Evolutionary conservation across 1,140 invertebrate genomes (phyloP), one percentile per base, ranked within the genome.

Genomic region (Cyclargus thomasi): DNA sequence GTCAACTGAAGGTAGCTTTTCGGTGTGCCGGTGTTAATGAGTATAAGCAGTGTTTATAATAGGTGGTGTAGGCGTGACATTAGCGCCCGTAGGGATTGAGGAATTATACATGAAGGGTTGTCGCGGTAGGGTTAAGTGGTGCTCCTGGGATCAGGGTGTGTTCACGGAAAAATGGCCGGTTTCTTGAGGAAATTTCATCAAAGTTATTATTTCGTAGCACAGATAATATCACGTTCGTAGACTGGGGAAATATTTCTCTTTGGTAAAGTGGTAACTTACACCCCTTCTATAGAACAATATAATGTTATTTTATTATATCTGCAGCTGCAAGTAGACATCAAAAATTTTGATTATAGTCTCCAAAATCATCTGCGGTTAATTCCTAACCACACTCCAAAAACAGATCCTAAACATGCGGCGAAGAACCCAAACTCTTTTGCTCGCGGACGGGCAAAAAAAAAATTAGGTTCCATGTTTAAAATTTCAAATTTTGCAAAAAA

Each of bases 81-180:
- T 89, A 82, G 75, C 86, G 81, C 85, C 83, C 81, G 77, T 67
- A 76, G 78, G 81, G 83, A 77, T 82, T 81, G 76, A 79, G 70
- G 83, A 86, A 86, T 86, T 86, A 86, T 85, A 76, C 69, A 88
- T 82, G 84, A 87, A 85, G 86, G 83, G 84, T 82, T 86, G 78
- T 76, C 69, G 78, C 76, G 78, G 82, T 78, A 82, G 85, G 83
- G 82, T 86, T 86, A 88, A 89, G 77, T 85, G 78, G 76, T 72
- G 80, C 77, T 81, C 75, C 77, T 82, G 69, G 69, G 70, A 71
- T 77, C 71, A 75, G 73, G 75, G 70, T 72, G 70, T 82, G 83
- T 86, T 85, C 67, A 86, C 75, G 71, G 63, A 76, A 81, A 79
- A 81, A 89, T 86, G 81, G 84, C 81, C 66, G 81, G 21, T 67